Base-by-base conservation (phyloP, 2,797 vertebrate species). In the Megaceryle alcyon region DNA sequence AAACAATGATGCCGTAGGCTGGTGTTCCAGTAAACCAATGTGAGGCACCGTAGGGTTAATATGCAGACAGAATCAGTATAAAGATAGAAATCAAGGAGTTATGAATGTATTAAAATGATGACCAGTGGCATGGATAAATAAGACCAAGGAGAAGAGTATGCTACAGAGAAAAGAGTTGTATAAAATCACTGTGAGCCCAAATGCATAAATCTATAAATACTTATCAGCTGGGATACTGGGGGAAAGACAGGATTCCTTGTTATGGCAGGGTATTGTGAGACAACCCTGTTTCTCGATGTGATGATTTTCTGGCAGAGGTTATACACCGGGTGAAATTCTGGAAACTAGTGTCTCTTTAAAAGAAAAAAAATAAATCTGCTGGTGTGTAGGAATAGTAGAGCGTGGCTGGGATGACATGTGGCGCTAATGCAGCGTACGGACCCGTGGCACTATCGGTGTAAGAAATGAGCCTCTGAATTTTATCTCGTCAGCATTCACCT, bases 381-480 rank as follows among this genome's bases (percentile, higher is more conserved):
- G 86, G 81, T 89, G 96, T 60, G 87, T 97, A 95, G 88, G 88
- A 96, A 96, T 91, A 94, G 96, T 83, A 86, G 70, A 94, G 94
- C 90, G 90, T 35, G 59, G 69, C 44, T 94, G 82, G 75, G 88
- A 56, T 86, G 91, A 94, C 97, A 97, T 98, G 97, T 97, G 97
- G 94, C 77, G 93, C 78, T 92, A 80, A 8, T 87, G 94, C 91
- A 96, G 97, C 49, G 88, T 95, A 75, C 1, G 31, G 43, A 86
- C 86, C 88, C 22, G 7, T 97, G 96, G 96, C 96, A 97, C 94
- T 85, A 54, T 77, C 26, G 53, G 87, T 82, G 59, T 92, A 86
- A 90, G 92, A 92, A 95, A 96, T 14, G 75, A 97, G 96, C 71
- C 70, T 14, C 96, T 91, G 93, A 82, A 70, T 97, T 96, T 97